Percentiles rank a stretch among this genome's conserved stretches.
Evolutionary conservation across 2,797 vertebrate species (phyloP).

Genomic region (Platalea minor): DNA sequence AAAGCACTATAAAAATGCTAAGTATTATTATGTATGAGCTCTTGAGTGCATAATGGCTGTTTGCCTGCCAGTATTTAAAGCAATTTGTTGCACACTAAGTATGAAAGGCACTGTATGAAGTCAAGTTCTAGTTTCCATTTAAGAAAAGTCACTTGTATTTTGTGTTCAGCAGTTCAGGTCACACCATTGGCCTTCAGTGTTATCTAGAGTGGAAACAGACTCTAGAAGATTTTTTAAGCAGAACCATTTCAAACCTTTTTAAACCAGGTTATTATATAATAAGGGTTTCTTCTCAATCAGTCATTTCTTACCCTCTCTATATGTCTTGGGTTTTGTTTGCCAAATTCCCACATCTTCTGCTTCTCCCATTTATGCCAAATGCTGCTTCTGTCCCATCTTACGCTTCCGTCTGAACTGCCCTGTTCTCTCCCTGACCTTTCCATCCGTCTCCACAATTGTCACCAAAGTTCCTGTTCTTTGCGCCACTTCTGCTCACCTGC

Average conservation of each 20-base stretch:
- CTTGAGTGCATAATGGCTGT: constrained; percentile 53
- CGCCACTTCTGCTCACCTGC: rapidly evolving
- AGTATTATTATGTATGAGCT: constrained; percentile 53
- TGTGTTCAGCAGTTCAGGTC: not conserved
- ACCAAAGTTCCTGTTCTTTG: not conserved
- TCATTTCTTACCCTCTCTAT: not conserved
- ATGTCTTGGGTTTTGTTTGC: not conserved
- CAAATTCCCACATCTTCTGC: not conserved
- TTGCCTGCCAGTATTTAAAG: constrained; percentile 42
- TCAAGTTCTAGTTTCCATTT: not conserved
- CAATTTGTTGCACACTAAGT: constrained; percentile 10
- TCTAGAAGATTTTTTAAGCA: constrained; percentile 6
- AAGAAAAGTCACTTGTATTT: not conserved
- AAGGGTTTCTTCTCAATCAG: not conserved
- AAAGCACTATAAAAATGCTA: constrained; percentile 65
- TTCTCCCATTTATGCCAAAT: not conserved
- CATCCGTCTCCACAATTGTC: not conserved
- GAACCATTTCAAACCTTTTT: not conserved
- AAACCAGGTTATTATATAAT: not conserved
- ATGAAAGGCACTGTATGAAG: constrained; percentile 2
- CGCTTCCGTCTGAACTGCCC: rapidly evolving
- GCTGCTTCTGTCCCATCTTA: not conserved
- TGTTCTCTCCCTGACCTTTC: not conserved
- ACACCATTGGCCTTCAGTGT: not conserved
- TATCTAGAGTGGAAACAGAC: not conserved